Conservation (phyloP, 2,113 vertebrate genomes). For the Tamias sibiricus region DNA sequence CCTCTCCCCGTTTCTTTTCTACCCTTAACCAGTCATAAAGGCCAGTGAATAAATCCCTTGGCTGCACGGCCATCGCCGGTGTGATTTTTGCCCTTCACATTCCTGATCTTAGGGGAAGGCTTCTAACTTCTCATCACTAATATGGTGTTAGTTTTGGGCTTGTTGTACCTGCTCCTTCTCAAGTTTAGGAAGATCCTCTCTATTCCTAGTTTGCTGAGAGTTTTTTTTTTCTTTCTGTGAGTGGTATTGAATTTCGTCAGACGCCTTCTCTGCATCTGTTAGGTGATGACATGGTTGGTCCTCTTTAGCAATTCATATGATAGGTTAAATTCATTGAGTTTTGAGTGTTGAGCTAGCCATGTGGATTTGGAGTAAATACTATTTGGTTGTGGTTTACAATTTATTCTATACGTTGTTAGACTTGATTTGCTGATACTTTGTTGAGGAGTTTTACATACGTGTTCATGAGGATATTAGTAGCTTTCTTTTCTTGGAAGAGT, state of each 20-base stretch:
- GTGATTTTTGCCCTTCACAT: too few species aligned
- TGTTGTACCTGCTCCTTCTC: not conserved
- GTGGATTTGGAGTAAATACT: not conserved
- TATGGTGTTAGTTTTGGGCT: not conserved
- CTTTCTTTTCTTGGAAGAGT: not conserved
- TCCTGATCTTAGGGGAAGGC: not conserved
- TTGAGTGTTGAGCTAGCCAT: not conserved
- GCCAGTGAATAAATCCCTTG: too few species aligned
- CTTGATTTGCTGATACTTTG: not conserved
- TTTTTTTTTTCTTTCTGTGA: not conserved
- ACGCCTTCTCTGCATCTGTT: not conserved
- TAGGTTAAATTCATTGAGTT: not conserved
- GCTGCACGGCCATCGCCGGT: too few species aligned
- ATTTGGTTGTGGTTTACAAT: not conserved
- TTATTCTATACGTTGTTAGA: not conserved
- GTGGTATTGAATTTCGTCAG: not conserved
- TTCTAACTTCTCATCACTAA: not conserved
- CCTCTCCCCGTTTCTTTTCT: too few species aligned
- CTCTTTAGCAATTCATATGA: not conserved
- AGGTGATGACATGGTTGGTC: not conserved
- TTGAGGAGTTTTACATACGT: too few species aligned
- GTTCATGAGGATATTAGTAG: not conserved
- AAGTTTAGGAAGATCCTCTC: not conserved
- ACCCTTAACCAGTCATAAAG: too few species aligned
- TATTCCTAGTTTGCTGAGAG: not conserved